A percentile compares a stretch with the other conserved stretches of the same genome.
Conservation (phyloP, 92 coral and sea anemone species). For the Phenganax stokvisi region DNA sequence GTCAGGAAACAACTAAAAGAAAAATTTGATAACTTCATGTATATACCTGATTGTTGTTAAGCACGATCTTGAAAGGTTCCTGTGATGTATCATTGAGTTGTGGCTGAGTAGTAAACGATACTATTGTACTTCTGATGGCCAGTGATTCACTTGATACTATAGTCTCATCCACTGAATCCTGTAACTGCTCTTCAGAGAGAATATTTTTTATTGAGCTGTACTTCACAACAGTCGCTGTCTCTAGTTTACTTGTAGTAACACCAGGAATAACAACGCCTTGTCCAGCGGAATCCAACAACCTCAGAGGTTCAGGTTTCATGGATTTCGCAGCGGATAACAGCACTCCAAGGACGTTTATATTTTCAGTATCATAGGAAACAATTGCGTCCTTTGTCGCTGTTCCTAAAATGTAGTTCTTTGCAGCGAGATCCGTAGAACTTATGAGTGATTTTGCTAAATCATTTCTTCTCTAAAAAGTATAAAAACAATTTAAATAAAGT, state of each 20-base stretch:
- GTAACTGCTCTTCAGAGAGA: constrained; percentile 9
- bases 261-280: constrained; percentile 10
- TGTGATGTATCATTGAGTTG: not conserved
- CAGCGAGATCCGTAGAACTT: not conserved
- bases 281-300: not conserved
- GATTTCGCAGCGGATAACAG: constrained; percentile 4
- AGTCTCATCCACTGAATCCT: constrained; percentile 3
- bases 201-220: constrained; percentile 3
- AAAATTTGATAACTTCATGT: no score
- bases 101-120: constrained; percentile 20
- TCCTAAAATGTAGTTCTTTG: not conserved
- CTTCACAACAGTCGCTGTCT: constrained; percentile 24
- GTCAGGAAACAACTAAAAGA: no score
- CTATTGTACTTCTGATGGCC: constrained; percentile 19
- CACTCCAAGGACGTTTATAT: constrained; percentile 24
- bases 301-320: not conserved
- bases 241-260: not conserved
- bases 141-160: not conserved
- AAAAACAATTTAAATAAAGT: not conserved
- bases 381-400: not conserved
- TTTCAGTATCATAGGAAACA: not conserved
- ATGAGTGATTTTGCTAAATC: not conserved
- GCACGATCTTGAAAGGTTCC: constrained; percentile 23
- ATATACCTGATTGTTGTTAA: constrained; percentile 28
- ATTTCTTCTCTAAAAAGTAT: not conserved